phyloP scores from a whole-genome alignment of 2,113 vertebrate species.

The Phrynocephalus versicolor region DNA sequence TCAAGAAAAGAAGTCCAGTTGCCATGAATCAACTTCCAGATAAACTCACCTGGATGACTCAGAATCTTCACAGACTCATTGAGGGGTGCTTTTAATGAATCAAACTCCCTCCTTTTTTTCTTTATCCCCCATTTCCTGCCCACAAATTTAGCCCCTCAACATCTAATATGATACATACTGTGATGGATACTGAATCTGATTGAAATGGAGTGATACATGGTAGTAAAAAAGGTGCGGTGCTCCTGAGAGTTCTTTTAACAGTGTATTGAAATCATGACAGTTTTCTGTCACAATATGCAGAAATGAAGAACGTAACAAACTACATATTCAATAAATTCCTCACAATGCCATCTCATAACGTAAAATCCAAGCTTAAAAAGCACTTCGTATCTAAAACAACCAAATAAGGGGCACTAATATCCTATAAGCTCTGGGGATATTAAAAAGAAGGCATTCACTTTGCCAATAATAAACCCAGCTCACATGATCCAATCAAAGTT shows the following conservation, averaged over 20 bases:
- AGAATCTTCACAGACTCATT: too few species aligned
- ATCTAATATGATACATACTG: background rate
- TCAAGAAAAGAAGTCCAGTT: too few species aligned
- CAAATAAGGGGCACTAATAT: background rate
- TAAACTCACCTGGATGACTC: too few species aligned
- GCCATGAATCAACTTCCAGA: too few species aligned
- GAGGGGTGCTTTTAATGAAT: background rate
- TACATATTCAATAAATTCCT: background rate
- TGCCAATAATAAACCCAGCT: background rate
- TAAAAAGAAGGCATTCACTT: background rate
- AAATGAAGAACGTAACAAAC: background rate
- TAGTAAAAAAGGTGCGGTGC: background rate
- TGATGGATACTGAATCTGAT: background rate
- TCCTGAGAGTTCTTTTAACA: background rate
- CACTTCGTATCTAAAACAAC: background rate
- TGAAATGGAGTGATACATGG: background rate
- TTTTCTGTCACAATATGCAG: background rate
- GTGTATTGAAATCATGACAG: background rate
- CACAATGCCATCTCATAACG: background rate
- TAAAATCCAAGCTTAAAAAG: background rate
- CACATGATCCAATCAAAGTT: background rate
- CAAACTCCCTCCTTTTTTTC: background rate
- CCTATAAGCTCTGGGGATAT: background rate
- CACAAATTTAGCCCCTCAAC: background rate
- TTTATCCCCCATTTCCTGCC: too few species aligned